Base-by-base conservation (phyloP, 2,113 vertebrate genomes). In the Sceloporus undulatus region DNA sequence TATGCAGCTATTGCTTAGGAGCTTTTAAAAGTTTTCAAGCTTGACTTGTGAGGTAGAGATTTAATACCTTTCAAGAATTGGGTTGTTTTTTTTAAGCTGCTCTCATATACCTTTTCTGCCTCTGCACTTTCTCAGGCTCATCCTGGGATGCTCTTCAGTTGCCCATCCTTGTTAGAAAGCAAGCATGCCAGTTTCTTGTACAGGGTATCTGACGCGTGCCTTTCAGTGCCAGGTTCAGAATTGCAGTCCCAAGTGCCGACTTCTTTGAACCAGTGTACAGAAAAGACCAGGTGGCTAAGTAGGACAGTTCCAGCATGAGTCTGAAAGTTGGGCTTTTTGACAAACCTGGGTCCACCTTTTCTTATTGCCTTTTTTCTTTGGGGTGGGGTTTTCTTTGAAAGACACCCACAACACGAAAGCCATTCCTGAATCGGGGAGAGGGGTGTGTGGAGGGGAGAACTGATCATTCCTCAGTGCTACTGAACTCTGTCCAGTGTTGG, bases 401-500 rank as follows among this genome's bases (percentile, higher is more conserved):
- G 79, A 82, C 59, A 23, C n/a, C 48, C 62, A 83, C 70, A 76
- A 87, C n/a, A 23, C 76, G 89, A 93, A 94, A 94, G 91, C 95
- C 93, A 96, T 96, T 97, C 96, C 95, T 96, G 95, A 90, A 92
- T 94, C 91, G 92, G 95, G 95, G 79, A 91, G 81, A 85, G 90
- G 86, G 89, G 85, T 88, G 90, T 88, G 88, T 91, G 90, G 94
- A 93, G 92, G 95, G 94, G 96, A 88, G 94, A 95, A 92, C 94
- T 96, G 95, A 97, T 94, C 96, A 96, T 97, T 97, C 96, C 96
- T 97, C 96, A 96, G 96, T 97, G 96, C 96, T 97, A 95, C 96
- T 96, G 96, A 92, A 96, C 95, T 97, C 96, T 96, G 97, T 97
- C 96, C 94, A 92, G 96, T 97, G 95, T 97, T 87, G 96, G 96